Percentiles rank a stretch among this genome's conserved stretches.
phyloP scores from a whole-genome alignment of 2,797 vertebrate genomes.

The Rhynchotus rufescens region DNA sequence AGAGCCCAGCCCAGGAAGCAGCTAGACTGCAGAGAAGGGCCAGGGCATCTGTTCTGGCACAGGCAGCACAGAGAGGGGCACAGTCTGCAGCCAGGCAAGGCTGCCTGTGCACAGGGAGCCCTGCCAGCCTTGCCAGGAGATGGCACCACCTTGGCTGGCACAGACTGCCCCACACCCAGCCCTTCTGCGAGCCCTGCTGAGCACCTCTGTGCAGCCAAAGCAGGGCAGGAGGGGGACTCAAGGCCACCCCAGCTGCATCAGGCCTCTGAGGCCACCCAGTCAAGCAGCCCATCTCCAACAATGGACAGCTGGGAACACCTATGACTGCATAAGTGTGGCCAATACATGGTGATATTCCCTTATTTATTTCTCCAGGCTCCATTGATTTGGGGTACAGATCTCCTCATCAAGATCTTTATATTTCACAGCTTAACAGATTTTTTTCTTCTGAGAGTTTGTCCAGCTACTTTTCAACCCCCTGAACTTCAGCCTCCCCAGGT shows the following conservation, averaged over 20 bases:
- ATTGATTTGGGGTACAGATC: not conserved
- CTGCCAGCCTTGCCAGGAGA: not conserved
- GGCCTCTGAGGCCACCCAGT: not conserved
- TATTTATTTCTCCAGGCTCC: not conserved
- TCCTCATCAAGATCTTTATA: not conserved
- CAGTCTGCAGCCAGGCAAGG: not conserved
- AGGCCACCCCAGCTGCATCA: not conserved
- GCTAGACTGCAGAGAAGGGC: not conserved
- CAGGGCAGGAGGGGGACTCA: not conserved
- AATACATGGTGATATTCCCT: not conserved
- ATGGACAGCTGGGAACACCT: not conserved
- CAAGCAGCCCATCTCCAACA: not conserved
- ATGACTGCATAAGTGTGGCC: not conserved
- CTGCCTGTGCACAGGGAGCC: not conserved
- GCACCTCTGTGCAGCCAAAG: rapidly evolving
- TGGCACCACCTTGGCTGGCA: not conserved
- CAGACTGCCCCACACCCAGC: not conserved
- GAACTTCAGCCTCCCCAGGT: not conserved
- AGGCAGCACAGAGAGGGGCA: not conserved
- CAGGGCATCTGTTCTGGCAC: not conserved
- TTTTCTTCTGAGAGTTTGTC: not conserved
- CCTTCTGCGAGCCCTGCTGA: not conserved
- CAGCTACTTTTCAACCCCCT: not conserved
- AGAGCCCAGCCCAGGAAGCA: not conserved
- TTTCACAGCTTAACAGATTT: not conserved